These are phyloP conservation scores for Pedionomus torquatus DNA, from an alignment of 2,113 vertebrate genomes.

Conservation along the genomic window DNA sequence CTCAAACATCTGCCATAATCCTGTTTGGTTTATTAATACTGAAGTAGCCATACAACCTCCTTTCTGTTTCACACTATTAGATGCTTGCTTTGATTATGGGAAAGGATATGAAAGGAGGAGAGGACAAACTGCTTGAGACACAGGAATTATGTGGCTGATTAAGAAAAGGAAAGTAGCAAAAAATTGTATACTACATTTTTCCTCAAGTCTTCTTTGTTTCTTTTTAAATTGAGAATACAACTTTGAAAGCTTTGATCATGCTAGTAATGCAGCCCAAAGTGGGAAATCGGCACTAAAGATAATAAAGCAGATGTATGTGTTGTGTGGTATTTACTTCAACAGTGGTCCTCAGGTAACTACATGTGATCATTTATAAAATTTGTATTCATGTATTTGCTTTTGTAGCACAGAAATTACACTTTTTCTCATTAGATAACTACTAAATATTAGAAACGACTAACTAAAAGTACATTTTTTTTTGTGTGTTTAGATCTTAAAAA, in stretches of 20 bases:
- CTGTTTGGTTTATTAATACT: neutral
- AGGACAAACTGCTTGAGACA: neutral
- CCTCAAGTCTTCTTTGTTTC: neutral
- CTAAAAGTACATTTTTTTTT: neutral
- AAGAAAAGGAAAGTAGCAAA: neutral
- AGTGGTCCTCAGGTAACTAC: neutral
- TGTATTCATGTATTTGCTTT: neutral
- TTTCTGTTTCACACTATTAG: neutral
- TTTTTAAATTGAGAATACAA: neutral
- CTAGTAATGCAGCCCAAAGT: neutral
- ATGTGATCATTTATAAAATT: neutral
- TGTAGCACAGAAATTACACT: neutral
- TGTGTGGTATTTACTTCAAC: neutral
- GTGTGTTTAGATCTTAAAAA: slow-evolving; percentile 74
- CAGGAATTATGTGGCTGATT: neutral
- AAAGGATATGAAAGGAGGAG: neutral
- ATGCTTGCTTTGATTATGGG: neutral
- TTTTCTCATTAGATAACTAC: neutral
- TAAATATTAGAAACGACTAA: neutral
- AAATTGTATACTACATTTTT: neutral
- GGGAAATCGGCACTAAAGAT: neutral
- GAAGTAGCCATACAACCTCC: neutral
- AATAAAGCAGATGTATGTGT: neutral
- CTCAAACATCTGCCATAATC: neutral
- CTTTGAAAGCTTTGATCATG: neutral